Evolutionary conservation across 2,888 invertebrate genomes (phyloP), one percentile per base, ranked within the genome.

Genomic region (Trachelus tabidus): DNA sequence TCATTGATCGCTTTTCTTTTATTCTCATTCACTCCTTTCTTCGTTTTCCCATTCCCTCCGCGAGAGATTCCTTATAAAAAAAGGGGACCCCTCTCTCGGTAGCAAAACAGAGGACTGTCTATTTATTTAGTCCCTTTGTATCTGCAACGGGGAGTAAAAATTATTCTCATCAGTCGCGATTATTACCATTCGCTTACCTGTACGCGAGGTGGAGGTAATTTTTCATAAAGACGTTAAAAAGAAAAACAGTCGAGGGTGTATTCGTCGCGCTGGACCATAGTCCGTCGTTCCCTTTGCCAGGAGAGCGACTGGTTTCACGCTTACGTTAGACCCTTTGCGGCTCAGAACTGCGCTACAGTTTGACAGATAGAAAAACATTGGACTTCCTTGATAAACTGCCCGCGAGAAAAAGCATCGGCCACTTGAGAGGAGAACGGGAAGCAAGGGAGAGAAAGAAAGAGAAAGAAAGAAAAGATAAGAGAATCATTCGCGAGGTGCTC

Each of bases 361-460:
- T 87, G 88, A 89, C 87, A 87, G 85, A 85, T 86, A 82, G 85
- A 89, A 87, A 87, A 87, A 87, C 86, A 88, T 88, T 83, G 86
- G 85, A 86, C 86, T 81, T 83, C 83, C 83, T 87, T 90, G 89
- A 89, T 89, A 88, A 89, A 90, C 90, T 88, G 87, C 86, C 82
- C 82, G 83, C 81, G 86, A 87, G 86, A 87, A 88, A 87, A 88
- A 84, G 83, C 86, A 84, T 84, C 85, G 84, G 82, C 83, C 84
- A 84, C 85, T 86, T 83, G 84, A 86, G 85, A 81, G 73, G 80
- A 79, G 75, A 80, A 56, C 9, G 40, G 82, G 80, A 76, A 79
- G 79, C 73, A 68, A 37, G 79, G 76, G 78, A 77, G 69, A 69
- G 68, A 77, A 77, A 77, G 77, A 80, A 74, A 77, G 71, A 81